Percentiles rank a stretch among this genome's conserved stretches.
These are phyloP conservation scores for Craterocephalus amniculus DNA, from an alignment of 2,797 vertebrate species.

Conservation along the genomic window DNA sequence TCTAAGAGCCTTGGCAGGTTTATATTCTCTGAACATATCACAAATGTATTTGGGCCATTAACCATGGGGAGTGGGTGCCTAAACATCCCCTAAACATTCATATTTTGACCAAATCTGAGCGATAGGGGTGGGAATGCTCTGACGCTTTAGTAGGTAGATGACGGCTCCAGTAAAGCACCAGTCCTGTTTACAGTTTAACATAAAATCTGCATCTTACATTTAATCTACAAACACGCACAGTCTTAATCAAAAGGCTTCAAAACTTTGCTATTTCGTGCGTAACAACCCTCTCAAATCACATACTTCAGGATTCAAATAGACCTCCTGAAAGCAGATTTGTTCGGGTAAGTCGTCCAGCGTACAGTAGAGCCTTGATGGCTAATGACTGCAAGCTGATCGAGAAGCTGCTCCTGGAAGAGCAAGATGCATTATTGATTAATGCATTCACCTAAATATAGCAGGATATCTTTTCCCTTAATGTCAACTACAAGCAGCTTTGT, in stretches of 20 bases:
- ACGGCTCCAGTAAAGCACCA: background rate
- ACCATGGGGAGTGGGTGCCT: background rate
- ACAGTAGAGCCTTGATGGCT: background rate
- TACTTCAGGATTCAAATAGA: background rate
- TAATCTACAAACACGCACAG: background rate
- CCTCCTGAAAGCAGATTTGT: conserved; percentile 6
- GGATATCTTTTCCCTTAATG: conserved; percentile 47
- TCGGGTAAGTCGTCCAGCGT: background rate
- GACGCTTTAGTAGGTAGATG: background rate
- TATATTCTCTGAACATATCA: too few species aligned
- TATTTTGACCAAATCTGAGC: conserved; percentile 20
- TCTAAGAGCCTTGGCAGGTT: too few species aligned
- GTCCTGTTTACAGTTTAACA: background rate
- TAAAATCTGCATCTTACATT: background rate
- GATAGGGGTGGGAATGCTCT: background rate
- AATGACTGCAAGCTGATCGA: conserved; percentile 46
- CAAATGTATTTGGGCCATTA: too few species aligned
- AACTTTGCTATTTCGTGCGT: background rate
- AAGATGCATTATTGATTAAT: conserved; percentile 70
- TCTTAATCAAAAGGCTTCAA: accelerated
- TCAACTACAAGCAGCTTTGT: conserved; percentile 26
- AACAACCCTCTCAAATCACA: background rate
- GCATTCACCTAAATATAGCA: conserved; percentile 71
- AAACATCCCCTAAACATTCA: conserved; percentile 46
- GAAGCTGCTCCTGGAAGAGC: conserved; percentile 30